phyloP scores from a whole-genome alignment of 2,113 vertebrate genomes.

The Seriola aureovittata region DNA sequence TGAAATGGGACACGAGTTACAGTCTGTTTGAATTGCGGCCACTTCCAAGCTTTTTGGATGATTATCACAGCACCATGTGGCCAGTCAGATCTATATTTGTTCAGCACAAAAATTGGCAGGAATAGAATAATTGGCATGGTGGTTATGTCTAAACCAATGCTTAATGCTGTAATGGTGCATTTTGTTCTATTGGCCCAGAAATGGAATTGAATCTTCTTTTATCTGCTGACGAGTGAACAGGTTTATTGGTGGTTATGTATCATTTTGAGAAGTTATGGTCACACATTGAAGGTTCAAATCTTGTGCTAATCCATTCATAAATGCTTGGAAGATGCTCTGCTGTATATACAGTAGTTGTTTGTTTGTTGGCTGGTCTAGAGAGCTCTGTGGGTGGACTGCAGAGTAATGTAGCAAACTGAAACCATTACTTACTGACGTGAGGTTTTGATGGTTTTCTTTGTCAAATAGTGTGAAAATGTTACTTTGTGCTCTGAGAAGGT shows the following conservation, averaged over 20 bases:
- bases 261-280: neutral
- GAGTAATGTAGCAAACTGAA: too few species aligned
- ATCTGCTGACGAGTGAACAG: neutral
- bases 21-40: constrained; percentile 13
- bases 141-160: constrained; percentile 17
- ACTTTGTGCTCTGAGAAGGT: too few species aligned
- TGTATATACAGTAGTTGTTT: too few species aligned
- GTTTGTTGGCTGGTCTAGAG: too few species aligned
- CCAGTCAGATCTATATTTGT: constrained; percentile 20
- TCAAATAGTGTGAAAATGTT: too few species aligned
- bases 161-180: constrained; percentile 12
- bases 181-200: constrained; percentile 8
- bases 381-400: too few species aligned
- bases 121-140: constrained; percentile 23
- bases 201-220: neutral
- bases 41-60: constrained; percentile 35
- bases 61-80: constrained; percentile 37
- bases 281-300: too few species aligned
- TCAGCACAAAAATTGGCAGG: constrained; percentile 42
- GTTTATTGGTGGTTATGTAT: neutral
- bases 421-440: too few species aligned
- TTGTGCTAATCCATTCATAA: neutral
- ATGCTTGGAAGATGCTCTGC: neutral
- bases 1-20: constrained; percentile 2
- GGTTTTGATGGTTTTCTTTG: too few species aligned